Evolutionary conservation across 2,113 vertebrate species (phyloP).

Genomic region (Eudyptes chrysolophus): DNA sequence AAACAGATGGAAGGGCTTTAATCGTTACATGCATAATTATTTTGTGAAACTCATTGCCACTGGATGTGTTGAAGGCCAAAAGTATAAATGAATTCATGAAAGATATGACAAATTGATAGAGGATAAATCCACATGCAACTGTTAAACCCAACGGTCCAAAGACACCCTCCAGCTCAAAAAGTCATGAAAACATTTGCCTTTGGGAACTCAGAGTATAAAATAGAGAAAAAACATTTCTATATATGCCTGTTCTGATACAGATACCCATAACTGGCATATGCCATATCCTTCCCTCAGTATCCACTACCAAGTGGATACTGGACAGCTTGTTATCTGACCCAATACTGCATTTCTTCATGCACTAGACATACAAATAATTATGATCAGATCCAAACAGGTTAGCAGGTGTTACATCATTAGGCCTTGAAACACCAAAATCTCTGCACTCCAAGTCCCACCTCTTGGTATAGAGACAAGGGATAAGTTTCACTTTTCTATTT

Average conservation of each 20-base stretch:
- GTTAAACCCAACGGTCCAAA: neutral
- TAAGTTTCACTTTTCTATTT: neutral
- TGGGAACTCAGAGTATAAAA: neutral
- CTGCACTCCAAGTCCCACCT: neutral
- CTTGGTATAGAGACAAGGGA: neutral
- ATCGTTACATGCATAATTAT: neutral
- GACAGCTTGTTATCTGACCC: neutral
- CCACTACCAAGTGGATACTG: neutral
- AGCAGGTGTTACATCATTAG: neutral
- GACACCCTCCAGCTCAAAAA: neutral
- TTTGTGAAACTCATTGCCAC: neutral
- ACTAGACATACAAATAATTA: neutral
- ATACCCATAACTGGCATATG: neutral
- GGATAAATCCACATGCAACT: neutral
- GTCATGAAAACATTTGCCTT: neutral
- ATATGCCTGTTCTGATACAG: neutral
- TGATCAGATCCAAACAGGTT: neutral
- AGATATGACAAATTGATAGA: neutral
- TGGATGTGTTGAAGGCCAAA: neutral
- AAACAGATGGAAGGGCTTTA: neutral
- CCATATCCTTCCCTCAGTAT: neutral
- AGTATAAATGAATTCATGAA: neutral
- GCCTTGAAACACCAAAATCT: neutral
- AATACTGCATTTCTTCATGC: neutral
- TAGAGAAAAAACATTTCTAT: neutral